Base-by-base conservation (phyloP, 2,888 invertebrate genomes). In the Drosophila suboccidentalis region DNA sequence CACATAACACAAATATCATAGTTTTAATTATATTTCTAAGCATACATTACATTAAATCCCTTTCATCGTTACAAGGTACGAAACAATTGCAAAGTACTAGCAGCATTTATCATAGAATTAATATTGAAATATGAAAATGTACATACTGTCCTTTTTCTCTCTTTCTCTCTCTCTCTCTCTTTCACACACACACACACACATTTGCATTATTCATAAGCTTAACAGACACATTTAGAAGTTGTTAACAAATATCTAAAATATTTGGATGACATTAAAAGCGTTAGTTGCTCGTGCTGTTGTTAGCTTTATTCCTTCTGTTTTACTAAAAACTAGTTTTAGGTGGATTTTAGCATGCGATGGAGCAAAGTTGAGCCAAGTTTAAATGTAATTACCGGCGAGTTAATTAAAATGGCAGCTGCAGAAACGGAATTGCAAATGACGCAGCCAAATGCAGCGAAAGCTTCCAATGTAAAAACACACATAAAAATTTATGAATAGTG, bases 361-460 rank as follows among this genome's bases (percentile, higher is more conserved):
- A 29, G 26, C 15, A 38, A 67, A 67, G 57, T 58, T 70, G 41
- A 26, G 43, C 44, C n/a, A 47, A 55, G 57, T 51, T 51, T 59
- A n/a, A 55, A 63, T 68, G 43, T 44, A 72, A 63, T 39, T 54
- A 55, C 15, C 39, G 29, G n/a, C 43, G 32, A 54, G 55, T 44
- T 72, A 76, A 76, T 77, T 69, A 60, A 49, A 77, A 62, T 72
- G 62, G 54, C 65, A 51, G 50, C 54, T 61, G 60, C 57, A 58
- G 41, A 57, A 57, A 57, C 32, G 43, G 38, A 43, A 36, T 57
- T 49, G 22, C 43, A 50, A 57, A 59, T 54, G 50, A 39, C 15
- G 57, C 29, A 50, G 15, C 53, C n/a, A 15, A 54, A 39, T 53
- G 55, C 72, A 44, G 19, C 36, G 11, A 50, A 46, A 54, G 58